Base-by-base conservation (phyloP, 2,797 vertebrate species). In the Dicrostonyx torquatus region DNA sequence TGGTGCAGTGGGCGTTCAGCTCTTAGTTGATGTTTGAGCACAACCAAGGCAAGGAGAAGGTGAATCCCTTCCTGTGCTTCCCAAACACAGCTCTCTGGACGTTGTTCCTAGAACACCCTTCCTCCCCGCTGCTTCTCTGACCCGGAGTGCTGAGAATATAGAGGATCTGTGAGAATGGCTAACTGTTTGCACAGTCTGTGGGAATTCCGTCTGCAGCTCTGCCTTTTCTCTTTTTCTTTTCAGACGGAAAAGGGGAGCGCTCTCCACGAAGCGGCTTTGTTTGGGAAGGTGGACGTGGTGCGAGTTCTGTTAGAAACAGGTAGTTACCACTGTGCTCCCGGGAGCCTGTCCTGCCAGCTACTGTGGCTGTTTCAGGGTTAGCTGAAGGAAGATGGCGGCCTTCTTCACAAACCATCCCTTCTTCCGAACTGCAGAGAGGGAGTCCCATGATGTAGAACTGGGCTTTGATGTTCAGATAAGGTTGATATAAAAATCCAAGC, bases 181-280 rank as follows among this genome's bases (percentile, higher is more conserved):
- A 64, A 60, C 24, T 50, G 20, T 80, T 88, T 77, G 60, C 55
- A 53, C 82, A 90, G 2, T 58, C 66, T 84, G 5, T 60, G n/a
- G 58, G 45, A 34, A 79, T 96, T 96, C 91, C 90, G 96, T 96
- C 96, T 97, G 53, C 72, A 94, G 79, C 50, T 76, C 0, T 91
- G 48, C 17, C 58, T 83, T 72, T 89, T 84, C 62, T 14, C 62
- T 95, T 94, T 24, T 24, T 94, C 55, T 95, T 94, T 97, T 68
- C 97, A 99, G 99, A 99, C 99, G 62, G 99, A 99, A 98, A 99
- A 99, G 97, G 99, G 99, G 95, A 99, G 99, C 76, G 99, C 99
- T 85, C 98, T 99, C 82, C 99, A 99, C 15, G 99, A 99, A 98
- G 99, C 99, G 82, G 99, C 99, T 90, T 99, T 99, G 7, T 99